Percentiles rank a stretch among this genome's conserved stretches.
Evolutionary conservation across 2,888 invertebrate species (phyloP).

Genomic region (Lithophane socia): DNA sequence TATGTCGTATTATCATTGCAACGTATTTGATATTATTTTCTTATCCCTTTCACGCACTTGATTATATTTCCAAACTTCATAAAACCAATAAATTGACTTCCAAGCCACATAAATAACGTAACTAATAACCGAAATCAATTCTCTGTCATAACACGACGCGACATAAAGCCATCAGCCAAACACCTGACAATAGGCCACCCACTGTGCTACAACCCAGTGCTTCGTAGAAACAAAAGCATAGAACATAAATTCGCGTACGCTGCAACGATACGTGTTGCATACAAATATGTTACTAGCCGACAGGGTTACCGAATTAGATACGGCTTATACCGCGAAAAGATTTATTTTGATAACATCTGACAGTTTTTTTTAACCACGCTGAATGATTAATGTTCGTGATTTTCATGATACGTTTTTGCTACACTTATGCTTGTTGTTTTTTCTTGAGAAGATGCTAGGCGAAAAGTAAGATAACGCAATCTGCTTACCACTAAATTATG

Average conservation of each 20-base stretch:
- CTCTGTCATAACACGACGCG: constrained; percentile 44
- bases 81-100: constrained; percentile 26
- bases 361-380: not conserved
- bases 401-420: not conserved
- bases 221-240: constrained; percentile 81
- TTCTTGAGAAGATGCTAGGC: not conserved
- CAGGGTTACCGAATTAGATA: constrained; percentile 63
- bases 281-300: constrained; percentile 71
- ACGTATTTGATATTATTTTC: too few relatives aligned
- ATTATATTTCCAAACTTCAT: not conserved
- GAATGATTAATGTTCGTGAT: constrained; percentile 22
- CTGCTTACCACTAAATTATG: not conserved
- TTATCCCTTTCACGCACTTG: not conserved
- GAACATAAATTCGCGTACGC: constrained; percentile 79
- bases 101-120: constrained; percentile 3
- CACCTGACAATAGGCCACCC: constrained; percentile 80
- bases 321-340: constrained; percentile 42
- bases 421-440: not conserved
- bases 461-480: not conserved
- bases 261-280: constrained; percentile 74
- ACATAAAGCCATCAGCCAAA: constrained; percentile 65
- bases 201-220: constrained; percentile 67
- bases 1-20: not conserved
- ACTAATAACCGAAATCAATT: constrained; percentile 51
- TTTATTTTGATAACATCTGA: constrained; percentile 47